Percentiles rank a stretch among this genome's conserved stretches.
Conservation (phyloP, 2,888 invertebrate genomes). For the Tachystola acroxantha region DNA sequence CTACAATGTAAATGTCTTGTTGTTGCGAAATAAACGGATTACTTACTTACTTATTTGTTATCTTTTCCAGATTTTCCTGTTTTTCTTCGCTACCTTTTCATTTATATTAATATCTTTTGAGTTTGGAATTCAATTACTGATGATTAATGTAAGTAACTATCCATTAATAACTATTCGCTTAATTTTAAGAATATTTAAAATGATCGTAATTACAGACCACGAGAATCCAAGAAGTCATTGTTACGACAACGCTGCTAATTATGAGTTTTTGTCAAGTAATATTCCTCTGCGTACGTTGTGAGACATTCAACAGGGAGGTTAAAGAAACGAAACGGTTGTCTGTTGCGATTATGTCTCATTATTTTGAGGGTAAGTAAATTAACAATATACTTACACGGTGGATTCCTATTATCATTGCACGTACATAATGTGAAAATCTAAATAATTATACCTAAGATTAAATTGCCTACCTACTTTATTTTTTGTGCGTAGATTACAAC, state of each 20-base stretch:
- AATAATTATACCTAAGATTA: too few species aligned
- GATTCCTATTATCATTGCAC: too few species aligned
- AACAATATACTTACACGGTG: too few species aligned
- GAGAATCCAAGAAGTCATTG: conserved; percentile 14
- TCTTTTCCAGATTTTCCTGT: conserved; percentile 34
- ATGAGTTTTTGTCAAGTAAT: conserved; percentile 26
- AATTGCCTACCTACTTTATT: too few species aligned
- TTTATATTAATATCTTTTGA: conserved; percentile 33
- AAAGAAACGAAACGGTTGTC: conserved; percentile 43
- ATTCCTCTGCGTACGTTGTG: conserved; percentile 34
- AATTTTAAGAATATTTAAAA: not conserved
- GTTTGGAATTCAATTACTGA: conserved; percentile 30
- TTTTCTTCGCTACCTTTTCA: conserved; percentile 35
- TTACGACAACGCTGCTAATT: conserved; percentile 20
- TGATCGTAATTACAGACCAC: conserved; percentile 12
- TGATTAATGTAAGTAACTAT: conserved; percentile 34
- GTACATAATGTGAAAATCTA: too few species aligned
- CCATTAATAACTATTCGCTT: not conserved
- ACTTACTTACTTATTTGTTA: not conserved
- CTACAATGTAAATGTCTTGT: too few species aligned
- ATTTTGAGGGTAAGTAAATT: conserved; percentile 38
- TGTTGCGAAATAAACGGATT: too few species aligned
- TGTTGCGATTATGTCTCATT: conserved; percentile 37
- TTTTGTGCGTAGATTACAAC: too few species aligned
- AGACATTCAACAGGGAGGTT: conserved; percentile 39